Evolutionary conservation across 1,140 invertebrate species (phyloP).

Genomic region (Nymphalis io): DNA sequence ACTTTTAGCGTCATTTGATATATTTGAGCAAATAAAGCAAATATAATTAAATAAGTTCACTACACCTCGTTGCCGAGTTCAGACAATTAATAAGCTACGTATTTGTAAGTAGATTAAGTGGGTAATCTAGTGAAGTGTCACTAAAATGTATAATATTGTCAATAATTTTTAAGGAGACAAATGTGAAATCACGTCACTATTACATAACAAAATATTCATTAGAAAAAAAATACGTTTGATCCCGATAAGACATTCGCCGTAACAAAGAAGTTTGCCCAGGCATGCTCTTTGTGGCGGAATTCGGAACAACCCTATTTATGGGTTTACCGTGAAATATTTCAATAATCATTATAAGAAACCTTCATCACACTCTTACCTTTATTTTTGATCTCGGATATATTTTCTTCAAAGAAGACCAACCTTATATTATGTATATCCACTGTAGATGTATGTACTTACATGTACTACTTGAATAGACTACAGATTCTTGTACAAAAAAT

Average conservation of each 20-base stretch:
- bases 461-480: background rate
- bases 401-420: conserved; percentile 12
- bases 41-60: no score
- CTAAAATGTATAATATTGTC: no score
- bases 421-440: conserved; percentile 12
- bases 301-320: conserved; percentile 44
- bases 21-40: no score
- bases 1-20: no score
- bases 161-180: no score
- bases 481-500: background rate
- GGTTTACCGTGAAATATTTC: conserved; percentile 58
- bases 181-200: background rate
- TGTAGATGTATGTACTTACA: background rate
- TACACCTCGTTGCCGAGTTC: no score
- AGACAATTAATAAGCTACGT: no score
- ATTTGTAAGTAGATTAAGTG: no score
- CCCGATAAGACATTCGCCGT: conserved; percentile 52
- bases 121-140: no score
- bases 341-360: conserved; percentile 68
- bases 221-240: conserved; percentile 41
- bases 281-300: conserved; percentile 47
- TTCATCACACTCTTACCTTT: conserved; percentile 47
- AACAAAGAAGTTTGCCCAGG: conserved; percentile 45
- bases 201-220: background rate
- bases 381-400: conserved; percentile 28